These are phyloP conservation scores for Pygoscelis antarcticus DNA, from an alignment of 2,113 vertebrate genomes.

Conservation along the genomic window DNA sequence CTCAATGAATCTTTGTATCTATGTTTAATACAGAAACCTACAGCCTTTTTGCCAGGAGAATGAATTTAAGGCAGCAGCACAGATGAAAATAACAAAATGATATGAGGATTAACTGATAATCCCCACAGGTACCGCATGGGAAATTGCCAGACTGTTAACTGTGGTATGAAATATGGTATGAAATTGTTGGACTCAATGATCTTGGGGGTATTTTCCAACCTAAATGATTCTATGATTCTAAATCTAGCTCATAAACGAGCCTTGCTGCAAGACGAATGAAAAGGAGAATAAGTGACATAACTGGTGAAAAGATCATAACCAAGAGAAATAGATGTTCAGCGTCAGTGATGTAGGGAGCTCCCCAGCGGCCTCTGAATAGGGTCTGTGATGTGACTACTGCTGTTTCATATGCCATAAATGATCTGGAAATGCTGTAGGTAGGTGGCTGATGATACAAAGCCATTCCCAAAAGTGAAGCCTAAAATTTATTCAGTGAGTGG, in stretches of 20 bases:
- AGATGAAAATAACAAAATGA: neutral
- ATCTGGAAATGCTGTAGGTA: neutral
- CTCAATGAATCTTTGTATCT: neutral
- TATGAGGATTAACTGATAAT: neutral
- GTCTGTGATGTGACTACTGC: neutral
- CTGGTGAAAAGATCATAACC: neutral
- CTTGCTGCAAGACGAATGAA: neutral
- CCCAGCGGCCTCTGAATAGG: neutral
- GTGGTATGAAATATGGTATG: neutral
- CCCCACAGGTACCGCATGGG: neutral
- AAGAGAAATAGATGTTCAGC: neutral
- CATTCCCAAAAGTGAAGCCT: neutral
- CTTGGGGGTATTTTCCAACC: neutral
- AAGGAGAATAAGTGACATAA: neutral
- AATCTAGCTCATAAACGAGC: neutral
- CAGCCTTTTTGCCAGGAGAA: neutral
- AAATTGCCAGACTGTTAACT: conserved; percentile 1
- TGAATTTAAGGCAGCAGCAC: neutral
- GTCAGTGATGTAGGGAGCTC: neutral
- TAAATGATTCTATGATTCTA: neutral
- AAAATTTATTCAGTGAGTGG: neutral
- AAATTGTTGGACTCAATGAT: neutral
- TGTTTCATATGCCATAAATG: neutral
- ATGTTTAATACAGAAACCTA: neutral
- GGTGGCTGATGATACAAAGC: neutral